phyloP scores from a whole-genome alignment of 2,888 invertebrate species.

The Cephus rjabovi region DNA sequence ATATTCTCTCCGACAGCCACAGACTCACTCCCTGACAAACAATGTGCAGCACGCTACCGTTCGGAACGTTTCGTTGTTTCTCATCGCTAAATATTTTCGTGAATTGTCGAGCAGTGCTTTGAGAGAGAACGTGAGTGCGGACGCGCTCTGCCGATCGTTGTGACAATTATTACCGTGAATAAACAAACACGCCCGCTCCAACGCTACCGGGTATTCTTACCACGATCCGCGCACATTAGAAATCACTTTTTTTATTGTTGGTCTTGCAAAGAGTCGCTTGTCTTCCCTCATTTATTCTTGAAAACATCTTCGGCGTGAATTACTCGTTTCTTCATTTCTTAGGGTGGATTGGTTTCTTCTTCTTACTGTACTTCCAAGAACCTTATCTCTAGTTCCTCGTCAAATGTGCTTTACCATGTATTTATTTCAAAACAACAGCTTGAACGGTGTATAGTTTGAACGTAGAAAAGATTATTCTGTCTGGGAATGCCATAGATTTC shows the following conservation, averaged over 20 bases:
- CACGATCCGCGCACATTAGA: neutral
- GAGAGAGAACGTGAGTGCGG: neutral
- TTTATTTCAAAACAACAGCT: neutral
- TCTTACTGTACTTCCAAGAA: neutral
- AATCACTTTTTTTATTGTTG: neutral
- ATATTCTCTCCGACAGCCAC: slow-evolving; percentile 31
- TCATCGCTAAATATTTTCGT: neutral
- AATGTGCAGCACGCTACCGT: slow-evolving; percentile 62
- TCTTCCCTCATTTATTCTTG: neutral
- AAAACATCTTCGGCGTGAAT: neutral
- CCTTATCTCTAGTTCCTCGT: neutral
- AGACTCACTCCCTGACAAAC: slow-evolving; percentile 48
- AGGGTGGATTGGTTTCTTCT: neutral
- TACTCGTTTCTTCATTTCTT: neutral
- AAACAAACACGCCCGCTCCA: neutral
- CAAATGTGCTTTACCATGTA: neutral
- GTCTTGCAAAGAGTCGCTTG: neutral
- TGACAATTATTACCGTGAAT: neutral
- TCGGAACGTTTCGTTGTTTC: slow-evolving; percentile 47
- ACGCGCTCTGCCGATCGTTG: neutral
- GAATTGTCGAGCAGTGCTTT: neutral
- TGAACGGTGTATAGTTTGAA: neutral
- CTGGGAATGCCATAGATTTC: neutral
- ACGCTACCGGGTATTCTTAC: neutral
- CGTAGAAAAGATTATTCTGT: neutral